These are phyloP conservation scores for Capromys pilorides DNA, from an alignment of 2,797 vertebrate species.

Conservation along the genomic window DNA sequence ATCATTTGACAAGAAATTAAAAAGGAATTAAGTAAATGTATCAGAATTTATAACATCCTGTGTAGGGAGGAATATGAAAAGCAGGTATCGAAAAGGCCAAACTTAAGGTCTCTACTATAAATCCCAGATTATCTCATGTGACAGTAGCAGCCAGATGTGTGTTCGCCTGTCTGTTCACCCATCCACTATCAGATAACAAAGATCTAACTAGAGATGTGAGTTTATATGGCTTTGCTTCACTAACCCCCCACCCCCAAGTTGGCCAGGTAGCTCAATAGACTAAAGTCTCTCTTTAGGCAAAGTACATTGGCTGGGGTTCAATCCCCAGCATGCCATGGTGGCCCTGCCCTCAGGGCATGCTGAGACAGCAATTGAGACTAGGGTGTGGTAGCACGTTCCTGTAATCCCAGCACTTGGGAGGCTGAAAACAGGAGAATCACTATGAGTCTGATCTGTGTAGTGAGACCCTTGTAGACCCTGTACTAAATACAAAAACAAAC, in stretches of 20 bases:
- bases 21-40: constrained; percentile 25
- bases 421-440: too few relatives aligned
- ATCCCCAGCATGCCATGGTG: too few relatives aligned
- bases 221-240: background rate
- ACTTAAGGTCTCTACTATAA: background rate
- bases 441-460: too few relatives aligned
- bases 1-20: background rate
- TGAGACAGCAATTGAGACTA: too few relatives aligned
- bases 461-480: too few relatives aligned
- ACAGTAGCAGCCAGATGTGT: background rate
- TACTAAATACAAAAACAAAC: too few relatives aligned
- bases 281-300: too few relatives aligned
- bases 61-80: background rate
- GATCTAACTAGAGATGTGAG: background rate
- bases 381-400: too few relatives aligned
- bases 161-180: background rate
- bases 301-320: too few relatives aligned
- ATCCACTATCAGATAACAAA: background rate
- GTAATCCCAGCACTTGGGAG: too few relatives aligned
- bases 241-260: background rate
- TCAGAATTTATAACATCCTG: background rate
- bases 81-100: background rate
- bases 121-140: background rate
- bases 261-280: too few relatives aligned
- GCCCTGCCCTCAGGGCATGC: too few relatives aligned